Percentiles rank a stretch among this genome's conserved stretches.
Conservation (phyloP, 2,888 invertebrate species). For the Meliscaeva auricollis region DNA sequence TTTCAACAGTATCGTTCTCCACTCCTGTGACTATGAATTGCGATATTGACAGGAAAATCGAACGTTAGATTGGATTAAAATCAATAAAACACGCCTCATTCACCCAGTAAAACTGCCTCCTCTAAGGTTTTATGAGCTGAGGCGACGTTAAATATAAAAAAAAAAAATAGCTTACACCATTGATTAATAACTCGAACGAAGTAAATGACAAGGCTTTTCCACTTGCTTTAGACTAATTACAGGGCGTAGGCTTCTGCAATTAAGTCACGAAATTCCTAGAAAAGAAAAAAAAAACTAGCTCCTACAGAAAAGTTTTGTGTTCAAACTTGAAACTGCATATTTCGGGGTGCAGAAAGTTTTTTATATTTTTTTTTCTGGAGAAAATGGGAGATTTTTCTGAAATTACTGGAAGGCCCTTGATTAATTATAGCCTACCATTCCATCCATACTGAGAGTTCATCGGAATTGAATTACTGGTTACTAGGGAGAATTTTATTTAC, state of each 20-base stretch:
- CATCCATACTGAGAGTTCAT: not conserved
- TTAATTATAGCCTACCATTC: not conserved
- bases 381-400: not conserved
- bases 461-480: not conserved
- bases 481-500: not conserved
- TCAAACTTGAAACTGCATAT: not conserved
- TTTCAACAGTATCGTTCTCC: not conserved
- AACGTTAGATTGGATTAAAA: constrained; percentile 18
- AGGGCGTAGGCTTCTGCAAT: not conserved
- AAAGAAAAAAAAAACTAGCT: no score
- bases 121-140: not conserved
- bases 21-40: constrained; percentile 4
- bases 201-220: constrained; percentile 12
- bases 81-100: constrained; percentile 28
- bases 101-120: not conserved
- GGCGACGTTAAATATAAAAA: not conserved
- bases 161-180: not conserved
- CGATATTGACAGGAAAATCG: constrained; percentile 3
- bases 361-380: not conserved
- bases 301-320: not conserved
- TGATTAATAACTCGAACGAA: constrained; percentile 20
- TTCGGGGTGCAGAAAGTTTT: not conserved
- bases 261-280: not conserved
- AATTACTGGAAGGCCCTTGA: not conserved
- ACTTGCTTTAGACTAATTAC: constrained; percentile 19